Conservation (phyloP, 35 echinoderm and acorn worm species). For the Stichopus chloronotus region DNA sequence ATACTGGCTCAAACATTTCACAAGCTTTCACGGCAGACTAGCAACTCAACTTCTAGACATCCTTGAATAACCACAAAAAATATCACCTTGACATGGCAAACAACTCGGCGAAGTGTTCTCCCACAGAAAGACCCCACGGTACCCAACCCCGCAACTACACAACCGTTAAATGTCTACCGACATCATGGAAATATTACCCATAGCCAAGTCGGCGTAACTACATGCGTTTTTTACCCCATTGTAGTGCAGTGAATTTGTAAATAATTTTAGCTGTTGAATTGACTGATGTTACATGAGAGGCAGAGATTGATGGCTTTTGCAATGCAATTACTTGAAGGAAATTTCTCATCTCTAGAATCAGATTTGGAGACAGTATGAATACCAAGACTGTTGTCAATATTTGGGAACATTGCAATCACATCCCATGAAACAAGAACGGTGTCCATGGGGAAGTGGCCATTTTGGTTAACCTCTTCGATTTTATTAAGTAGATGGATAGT, state of each 20-base stretch:
- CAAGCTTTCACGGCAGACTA: too few relatives aligned
- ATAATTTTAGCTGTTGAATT: neutral
- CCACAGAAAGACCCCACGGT: too few relatives aligned
- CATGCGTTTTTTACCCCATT: neutral
- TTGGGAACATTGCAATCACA: constrained; percentile 9
- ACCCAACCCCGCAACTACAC: too few relatives aligned
- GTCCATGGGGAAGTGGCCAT: neutral
- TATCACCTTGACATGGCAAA: too few relatives aligned
- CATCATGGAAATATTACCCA: neutral
- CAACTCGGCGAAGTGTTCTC: too few relatives aligned
- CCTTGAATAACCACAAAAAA: too few relatives aligned
- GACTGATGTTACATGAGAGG: neutral
- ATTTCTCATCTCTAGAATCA: neutral
- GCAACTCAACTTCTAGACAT: too few relatives aligned
- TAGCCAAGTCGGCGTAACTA: neutral
- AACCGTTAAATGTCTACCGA: too few relatives aligned
- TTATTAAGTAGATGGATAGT: neutral
- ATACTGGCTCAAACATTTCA: too few relatives aligned
- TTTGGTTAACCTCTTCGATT: neutral
- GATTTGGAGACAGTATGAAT: neutral
- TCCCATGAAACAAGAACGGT: neutral
- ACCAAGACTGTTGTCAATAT: constrained; percentile 3
- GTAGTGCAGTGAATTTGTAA: neutral
- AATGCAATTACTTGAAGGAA: neutral
- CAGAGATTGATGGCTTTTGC: neutral